Base-by-base conservation (phyloP, 2,113 vertebrate species). In the Crypturellus undulatus region DNA sequence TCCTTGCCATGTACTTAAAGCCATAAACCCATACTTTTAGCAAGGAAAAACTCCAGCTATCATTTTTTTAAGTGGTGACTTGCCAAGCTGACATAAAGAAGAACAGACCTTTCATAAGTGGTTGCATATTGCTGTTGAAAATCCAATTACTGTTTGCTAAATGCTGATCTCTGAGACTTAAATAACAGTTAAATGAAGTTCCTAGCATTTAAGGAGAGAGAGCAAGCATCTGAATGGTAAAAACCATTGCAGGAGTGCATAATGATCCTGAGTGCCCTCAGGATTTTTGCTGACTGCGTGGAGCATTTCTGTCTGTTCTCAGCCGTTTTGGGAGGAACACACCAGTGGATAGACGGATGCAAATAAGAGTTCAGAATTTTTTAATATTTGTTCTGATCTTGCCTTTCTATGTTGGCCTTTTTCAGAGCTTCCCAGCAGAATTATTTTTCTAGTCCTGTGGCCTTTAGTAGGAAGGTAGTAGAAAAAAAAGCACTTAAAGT, bases 1-100 rank as follows among this genome's bases (percentile, higher is more conserved):
- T 89, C 52, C 47, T 49, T 65, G 62, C 79, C 91, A 69, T 6
- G 28, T 42, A 47, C 70, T 91, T 13, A 59, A 36, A 77, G 80
- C 54, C 78, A 49, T 30, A 92, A 94, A 92, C 75, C 49, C 69
- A 6, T 69, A 68, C 78, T 92, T 88, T 22, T 67, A 93, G 26
- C 70, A 59, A 59, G 65, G 79, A 93, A 90, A 92, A 94, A 64
- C 79, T 94, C 65, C 77, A 47, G 58, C 71, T 75, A 63, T 87
- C 88, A 86, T 65, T 69, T 63, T 78, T 89, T 64, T 64, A 67
- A 92, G 70, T n/a, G 43, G 77, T 86, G 47, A 43, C 73, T 93
- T 89, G 52, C 64, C 60, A 70, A 71, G 58, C 87, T 81, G 65
- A 81, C 82, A 84, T 30, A 79, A 89, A 62, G 59, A 75, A 79